Evolutionary conservation across 2,113 vertebrate genomes (phyloP).

Genomic region (Pelecanus crispus): DNA sequence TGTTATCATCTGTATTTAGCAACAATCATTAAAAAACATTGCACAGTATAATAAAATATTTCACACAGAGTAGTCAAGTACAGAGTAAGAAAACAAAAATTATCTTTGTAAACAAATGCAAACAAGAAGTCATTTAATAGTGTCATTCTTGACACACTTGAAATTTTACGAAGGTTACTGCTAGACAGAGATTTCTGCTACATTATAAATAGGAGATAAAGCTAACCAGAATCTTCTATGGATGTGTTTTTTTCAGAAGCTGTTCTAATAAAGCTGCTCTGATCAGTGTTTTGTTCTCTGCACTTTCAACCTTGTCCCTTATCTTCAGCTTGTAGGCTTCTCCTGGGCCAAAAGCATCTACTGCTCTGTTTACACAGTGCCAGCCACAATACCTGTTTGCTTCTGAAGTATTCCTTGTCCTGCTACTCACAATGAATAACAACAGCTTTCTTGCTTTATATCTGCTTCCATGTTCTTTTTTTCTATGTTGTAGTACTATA

Average conservation of each 20-base stretch:
- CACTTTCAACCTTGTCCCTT: accelerated
- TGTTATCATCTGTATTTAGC: neutral
- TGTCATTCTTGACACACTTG: neutral
- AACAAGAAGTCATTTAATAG: neutral
- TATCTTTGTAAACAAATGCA: neutral
- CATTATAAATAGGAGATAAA: neutral
- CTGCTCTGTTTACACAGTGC: neutral
- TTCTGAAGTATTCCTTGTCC: neutral
- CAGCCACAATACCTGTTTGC: accelerated
- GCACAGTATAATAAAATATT: neutral
- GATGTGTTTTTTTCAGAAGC: neutral
- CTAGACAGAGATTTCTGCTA: neutral
- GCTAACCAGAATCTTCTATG: neutral
- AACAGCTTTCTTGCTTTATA: neutral
- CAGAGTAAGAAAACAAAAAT: neutral
- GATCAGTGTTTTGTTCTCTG: neutral
- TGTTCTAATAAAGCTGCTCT: neutral
- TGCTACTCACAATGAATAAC: neutral
- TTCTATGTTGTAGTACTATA: neutral
- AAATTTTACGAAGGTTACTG: neutral
- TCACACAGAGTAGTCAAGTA: neutral
- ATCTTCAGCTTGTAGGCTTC: too few species aligned
- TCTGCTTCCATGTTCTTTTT: neutral
- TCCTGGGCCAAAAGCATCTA: neutral
- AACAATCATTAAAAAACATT: neutral